Conservation (phyloP, 2,888 invertebrate genomes). For the Cephus runcator region DNA sequence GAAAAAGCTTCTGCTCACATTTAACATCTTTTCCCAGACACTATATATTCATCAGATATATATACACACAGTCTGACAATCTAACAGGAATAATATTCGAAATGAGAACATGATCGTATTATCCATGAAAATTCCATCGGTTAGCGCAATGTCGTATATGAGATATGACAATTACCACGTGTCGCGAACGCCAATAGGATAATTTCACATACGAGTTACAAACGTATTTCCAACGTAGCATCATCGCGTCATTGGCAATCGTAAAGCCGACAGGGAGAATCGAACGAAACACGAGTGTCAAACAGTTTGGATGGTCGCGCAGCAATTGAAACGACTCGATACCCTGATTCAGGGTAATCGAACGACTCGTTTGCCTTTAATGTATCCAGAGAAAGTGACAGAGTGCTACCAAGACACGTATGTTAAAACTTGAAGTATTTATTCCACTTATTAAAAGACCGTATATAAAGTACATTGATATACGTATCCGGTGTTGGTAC, state of each 20-base stretch:
- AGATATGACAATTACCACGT: neutral
- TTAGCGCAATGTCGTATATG: neutral
- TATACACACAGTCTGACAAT: too few species aligned
- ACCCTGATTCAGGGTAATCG: neutral
- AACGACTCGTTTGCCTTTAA: neutral
- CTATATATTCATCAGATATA: too few species aligned
- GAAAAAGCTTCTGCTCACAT: neutral
- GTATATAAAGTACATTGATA: neutral
- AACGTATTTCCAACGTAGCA: neutral
- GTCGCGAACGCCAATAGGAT: neutral
- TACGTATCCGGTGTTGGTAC: slow-evolving; percentile 9
- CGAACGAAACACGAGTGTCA: neutral
- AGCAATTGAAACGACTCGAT: neutral
- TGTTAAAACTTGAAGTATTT: neutral
- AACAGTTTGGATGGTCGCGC: neutral
- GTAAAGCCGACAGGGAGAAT: neutral
- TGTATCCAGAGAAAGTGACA: neutral
- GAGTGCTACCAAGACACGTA: neutral
- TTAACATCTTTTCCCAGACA: neutral
- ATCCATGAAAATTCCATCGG: neutral
- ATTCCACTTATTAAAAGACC: neutral
- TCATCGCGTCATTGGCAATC: neutral
- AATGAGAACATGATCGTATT: neutral
- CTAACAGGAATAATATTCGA: too few species aligned
- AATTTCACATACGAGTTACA: neutral